Conservation (phyloP, 2,113 vertebrate genomes). For the Phylloscopus trochiloides region DNA sequence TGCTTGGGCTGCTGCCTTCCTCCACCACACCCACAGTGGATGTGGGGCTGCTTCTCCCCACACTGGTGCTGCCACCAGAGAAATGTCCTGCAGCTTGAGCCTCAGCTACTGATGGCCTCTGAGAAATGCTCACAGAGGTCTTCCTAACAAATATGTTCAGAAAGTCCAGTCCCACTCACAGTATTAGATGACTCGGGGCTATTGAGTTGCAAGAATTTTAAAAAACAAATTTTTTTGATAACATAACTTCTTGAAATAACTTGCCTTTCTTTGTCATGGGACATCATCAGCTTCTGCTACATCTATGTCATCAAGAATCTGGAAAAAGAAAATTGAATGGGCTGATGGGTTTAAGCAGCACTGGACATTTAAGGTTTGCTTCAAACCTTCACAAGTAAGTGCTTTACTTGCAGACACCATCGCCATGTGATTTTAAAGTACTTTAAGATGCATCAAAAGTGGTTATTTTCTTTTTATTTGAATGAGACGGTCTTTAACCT, state of each 20-base stretch:
- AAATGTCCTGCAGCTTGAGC: background rate
- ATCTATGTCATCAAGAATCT: background rate
- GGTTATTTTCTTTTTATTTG: background rate
- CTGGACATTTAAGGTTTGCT: background rate
- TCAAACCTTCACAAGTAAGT: no score
- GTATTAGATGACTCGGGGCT: accelerated
- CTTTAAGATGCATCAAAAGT: background rate
- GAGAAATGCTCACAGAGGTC: background rate
- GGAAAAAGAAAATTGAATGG: background rate
- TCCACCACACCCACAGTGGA: accelerated
- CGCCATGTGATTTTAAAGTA: accelerated
- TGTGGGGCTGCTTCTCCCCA: background rate
- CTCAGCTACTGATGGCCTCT: background rate
- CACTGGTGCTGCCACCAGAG: background rate
- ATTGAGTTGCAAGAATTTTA: background rate
- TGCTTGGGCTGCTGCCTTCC: background rate
- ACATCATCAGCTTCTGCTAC: background rate
- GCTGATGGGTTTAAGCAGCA: background rate
- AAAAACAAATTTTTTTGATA: background rate
- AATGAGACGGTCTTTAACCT: background rate
- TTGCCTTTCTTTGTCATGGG: background rate
- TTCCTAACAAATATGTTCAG: background rate
- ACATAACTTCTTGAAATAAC: background rate
- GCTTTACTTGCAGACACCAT: background rate
- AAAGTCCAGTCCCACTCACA: background rate